Evolutionary conservation across 2,888 invertebrate genomes (phyloP).

Genomic region (Glaucopsyche alexis): DNA sequence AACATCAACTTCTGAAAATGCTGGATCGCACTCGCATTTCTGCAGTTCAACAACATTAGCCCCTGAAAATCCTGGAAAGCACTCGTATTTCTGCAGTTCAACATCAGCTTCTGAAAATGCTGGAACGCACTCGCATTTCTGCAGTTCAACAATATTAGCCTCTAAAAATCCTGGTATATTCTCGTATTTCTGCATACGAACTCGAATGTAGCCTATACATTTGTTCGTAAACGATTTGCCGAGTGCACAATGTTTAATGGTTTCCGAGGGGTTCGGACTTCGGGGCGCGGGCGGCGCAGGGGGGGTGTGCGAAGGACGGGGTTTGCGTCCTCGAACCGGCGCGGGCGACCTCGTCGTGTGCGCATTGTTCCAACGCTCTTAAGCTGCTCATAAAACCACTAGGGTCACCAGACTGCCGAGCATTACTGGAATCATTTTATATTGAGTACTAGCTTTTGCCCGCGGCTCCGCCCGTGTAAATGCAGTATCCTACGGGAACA

Average conservation of each 20-base stretch:
- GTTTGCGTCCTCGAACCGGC: conserved; percentile 64
- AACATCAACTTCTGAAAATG: too few species aligned
- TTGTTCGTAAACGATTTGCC: conserved; percentile 14
- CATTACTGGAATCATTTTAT: background rate
- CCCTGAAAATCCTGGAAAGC: too few species aligned
- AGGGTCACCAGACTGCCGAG: conserved; percentile 35
- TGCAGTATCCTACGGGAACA: too few species aligned
- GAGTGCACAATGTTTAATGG: conserved; percentile 30
- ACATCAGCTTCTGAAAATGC: too few species aligned
- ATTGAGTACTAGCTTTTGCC: too few species aligned
- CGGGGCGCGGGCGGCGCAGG: conserved; percentile 15
- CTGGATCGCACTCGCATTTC: too few species aligned
- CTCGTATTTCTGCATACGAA: conserved; percentile 2
- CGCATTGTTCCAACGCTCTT: conserved; percentile 55
- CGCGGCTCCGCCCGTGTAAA: too few species aligned
- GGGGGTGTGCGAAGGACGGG: conserved; percentile 57
- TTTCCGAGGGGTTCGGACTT: conserved; percentile 31
- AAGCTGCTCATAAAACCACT: conserved; percentile 40
- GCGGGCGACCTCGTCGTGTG: conserved; percentile 69
- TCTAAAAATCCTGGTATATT: background rate
- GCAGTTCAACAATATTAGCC: conserved; percentile 1
- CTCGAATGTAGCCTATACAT: background rate
- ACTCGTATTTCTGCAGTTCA: too few species aligned
- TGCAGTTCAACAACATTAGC: too few species aligned
- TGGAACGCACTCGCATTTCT: too few species aligned